A percentile compares a stretch with the other conserved stretches of the same genome.
Evolutionary conservation across 2,797 vertebrate genomes (phyloP).

Genomic region (Bufotes viridis): DNA sequence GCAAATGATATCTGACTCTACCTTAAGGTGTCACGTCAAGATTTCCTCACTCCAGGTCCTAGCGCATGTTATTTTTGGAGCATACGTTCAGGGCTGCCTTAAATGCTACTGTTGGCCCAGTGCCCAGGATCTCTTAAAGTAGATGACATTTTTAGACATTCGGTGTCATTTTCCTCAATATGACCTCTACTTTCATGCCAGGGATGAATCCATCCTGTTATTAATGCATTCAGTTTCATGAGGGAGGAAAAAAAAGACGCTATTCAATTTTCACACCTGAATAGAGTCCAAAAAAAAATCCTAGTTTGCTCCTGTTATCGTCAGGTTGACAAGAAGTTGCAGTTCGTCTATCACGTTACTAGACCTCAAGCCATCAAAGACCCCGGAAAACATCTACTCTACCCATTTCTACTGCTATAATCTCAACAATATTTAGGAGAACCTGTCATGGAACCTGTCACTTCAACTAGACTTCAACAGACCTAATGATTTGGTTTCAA

Average conservation of each 20-base stretch:
- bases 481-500: background rate
- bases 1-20: constrained; percentile 40
- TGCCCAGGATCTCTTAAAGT: constrained; percentile 72
- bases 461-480: background rate
- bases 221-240: constrained; percentile 63
- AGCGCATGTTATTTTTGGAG: constrained; percentile 65
- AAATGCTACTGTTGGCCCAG: constrained; percentile 71
- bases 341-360: constrained; percentile 9
- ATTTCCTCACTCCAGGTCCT: constrained; percentile 45
- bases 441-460: background rate
- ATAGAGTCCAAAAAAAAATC: constrained; percentile 55
- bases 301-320: constrained; percentile 56
- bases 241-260: constrained; percentile 11
- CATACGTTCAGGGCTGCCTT: constrained; percentile 64
- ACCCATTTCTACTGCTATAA: background rate
- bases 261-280: constrained; percentile 66
- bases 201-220: constrained; percentile 67
- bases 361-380: background rate
- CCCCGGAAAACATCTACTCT: background rate
- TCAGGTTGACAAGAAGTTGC: constrained; percentile 30
- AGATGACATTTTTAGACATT: constrained; percentile 70
- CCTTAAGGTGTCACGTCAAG: constrained; percentile 49
- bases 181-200: constrained; percentile 71
- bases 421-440: background rate
- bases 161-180: constrained; percentile 73